Evolutionary conservation across 1,140 invertebrate genomes (phyloP), one percentile per base, ranked within the genome.

Genomic region (Pantala flavescens): DNA sequence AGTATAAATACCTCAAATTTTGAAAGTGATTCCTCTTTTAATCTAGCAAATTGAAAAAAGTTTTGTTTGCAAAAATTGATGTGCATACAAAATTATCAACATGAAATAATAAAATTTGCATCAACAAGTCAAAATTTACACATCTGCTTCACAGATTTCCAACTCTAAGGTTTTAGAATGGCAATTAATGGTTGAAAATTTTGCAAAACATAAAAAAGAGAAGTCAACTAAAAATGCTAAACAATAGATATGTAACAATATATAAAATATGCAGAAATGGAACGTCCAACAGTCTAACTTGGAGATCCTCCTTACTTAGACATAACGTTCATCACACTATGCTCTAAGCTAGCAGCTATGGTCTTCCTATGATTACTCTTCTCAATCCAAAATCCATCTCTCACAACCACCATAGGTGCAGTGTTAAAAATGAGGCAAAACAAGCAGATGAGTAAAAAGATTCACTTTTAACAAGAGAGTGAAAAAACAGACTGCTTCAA

Each of bases 161-260:
- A 36, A 2, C 28, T 36, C 28, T 36, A 36, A 5, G 28, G 9
- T 36, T 36, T 36, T 36, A 36, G 28, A 9, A 36, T 5, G 28
- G 28, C 28, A 36, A 36, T 36, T 36, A 2, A 36, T 9, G 9
- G 28, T 9, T 36, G 28, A 36, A 36, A 36, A 36, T 36, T 5
- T 36, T 5, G 28, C 3, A 9, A 36, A 36, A 36, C 28, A 36
- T 36, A 36, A 36, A 36, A 36, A 36, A 36, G 3, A 36, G n/a
- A 63, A 63, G 49, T 21, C n/a, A 63, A 63, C 49, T 16, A 5
- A 63, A 63, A 63, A 63, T 63, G n/a, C 49, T 21, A 19, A 63
- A 63, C 49, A 63, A 63, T 63, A 63, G 14, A 63, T 63, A 21
- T 63, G 49, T 63, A 63, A 63, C 49, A 63, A 63, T 63, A 63